Evolutionary conservation across 2,113 vertebrate species (phyloP), one percentile per base, ranked within the genome.

Genomic region (Buteo buteo): DNA sequence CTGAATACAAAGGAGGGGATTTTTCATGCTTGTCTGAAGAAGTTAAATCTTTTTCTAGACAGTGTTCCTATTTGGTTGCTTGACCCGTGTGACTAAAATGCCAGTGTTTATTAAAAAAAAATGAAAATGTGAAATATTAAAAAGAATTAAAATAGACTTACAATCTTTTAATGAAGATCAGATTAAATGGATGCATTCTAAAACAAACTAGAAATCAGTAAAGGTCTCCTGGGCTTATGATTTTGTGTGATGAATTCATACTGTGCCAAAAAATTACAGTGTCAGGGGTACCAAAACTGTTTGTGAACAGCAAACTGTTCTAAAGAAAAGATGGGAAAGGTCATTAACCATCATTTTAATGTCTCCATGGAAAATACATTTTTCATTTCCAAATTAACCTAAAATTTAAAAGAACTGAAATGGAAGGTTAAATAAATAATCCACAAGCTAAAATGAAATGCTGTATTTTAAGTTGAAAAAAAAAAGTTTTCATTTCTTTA

Each of bases 121-220:
- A 80, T 1, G 50, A 66, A 81, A 73, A 67, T 9, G 31, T 84
- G 73, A 96, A 96, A 88, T 90, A 92, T 88, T 96, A 59, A 94
- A 80, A 70, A 52, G 76, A 88, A 94, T 93, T 91, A 88, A 92
- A 94, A n/a, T 10, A 93, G 90, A 52, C 69, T 88, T 88, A 80
- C 34, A 61, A 16, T 65, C 49, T 87, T 84, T 72, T 93, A 93
- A 93, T 96, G 89, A 93, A 88, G 93, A 89, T 91, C 34, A 86
- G 86, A 92, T 93, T 85, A 83, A 84, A 45, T 52, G 58, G 59
- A 70, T 92, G 82, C 90, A 44, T 88, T 83, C 64, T 81, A n/a
- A 92, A 93, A 47, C 31, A 83, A 90, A 55, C 90, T 45, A 2
- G 10, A 71, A 40, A 28, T 47, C 85, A 90, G 85, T 57, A 21